These are phyloP conservation scores for Clistopyga incitator DNA, from an alignment of 2,888 invertebrate species.

Conservation along the genomic window DNA sequence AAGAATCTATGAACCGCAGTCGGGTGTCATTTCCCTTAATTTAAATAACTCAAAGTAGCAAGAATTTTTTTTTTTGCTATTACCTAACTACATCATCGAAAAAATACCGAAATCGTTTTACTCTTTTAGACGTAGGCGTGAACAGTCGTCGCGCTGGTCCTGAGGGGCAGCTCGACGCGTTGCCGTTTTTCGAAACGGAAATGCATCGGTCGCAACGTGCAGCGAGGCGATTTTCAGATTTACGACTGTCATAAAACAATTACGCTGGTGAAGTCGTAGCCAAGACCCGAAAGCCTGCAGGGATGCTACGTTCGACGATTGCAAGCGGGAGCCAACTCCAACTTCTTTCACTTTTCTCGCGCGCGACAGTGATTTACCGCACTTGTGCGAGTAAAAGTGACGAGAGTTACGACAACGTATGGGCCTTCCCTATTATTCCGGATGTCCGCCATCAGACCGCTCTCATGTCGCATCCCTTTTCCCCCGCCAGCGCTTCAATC, in stretches of 20 bases:
- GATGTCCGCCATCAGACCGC: slow-evolving; percentile 26
- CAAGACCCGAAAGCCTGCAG: background rate
- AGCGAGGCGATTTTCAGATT: slow-evolving; percentile 61
- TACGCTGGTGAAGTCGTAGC: slow-evolving; percentile 57
- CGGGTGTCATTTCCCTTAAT: too few relatives aligned
- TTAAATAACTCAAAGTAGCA: background rate
- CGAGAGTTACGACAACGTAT: slow-evolving; percentile 22
- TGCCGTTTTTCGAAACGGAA: slow-evolving; percentile 41
- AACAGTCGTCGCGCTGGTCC: slow-evolving; percentile 20
- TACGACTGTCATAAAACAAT: slow-evolving; percentile 76
- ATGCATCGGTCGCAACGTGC: slow-evolving; percentile 18
- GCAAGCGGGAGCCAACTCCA: background rate
- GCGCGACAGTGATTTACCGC: slow-evolving; percentile 48
- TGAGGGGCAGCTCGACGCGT: slow-evolving; percentile 37
- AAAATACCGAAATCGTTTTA: background rate
- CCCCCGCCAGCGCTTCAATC: slow-evolving; percentile 27
- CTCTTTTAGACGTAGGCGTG: background rate
- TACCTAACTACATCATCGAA: background rate
- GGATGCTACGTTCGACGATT: slow-evolving; percentile 16
- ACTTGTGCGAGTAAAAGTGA: slow-evolving; percentile 29
- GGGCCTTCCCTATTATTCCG: slow-evolving; percentile 13
- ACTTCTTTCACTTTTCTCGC: slow-evolving; percentile 48
- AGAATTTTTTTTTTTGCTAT: background rate
- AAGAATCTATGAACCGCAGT: too few relatives aligned
- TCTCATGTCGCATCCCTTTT: slow-evolving; percentile 21